A percentile compares a stretch with the other conserved stretches of the same genome.
Evolutionary conservation across 2,113 vertebrate species (phyloP).

Genomic region (Tursiops truncatus): DNA sequence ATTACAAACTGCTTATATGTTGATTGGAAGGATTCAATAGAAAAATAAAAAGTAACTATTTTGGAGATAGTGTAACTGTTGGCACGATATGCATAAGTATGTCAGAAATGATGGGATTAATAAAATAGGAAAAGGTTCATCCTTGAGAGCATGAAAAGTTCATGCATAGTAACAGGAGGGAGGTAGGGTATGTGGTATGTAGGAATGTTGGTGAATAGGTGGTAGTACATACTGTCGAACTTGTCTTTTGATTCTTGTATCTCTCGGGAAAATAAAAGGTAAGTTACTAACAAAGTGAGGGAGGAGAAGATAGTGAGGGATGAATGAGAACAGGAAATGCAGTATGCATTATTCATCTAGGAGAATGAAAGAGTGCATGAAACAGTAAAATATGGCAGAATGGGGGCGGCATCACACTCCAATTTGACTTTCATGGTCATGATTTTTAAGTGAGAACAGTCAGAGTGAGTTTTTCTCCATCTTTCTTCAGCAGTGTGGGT

Average conservation of each 20-base stretch:
- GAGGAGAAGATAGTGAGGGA: not conserved
- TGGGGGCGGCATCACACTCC: fast-evolving
- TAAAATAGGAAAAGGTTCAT: not conserved
- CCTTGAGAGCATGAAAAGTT: not conserved
- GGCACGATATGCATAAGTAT: not conserved
- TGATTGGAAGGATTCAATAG: not conserved
- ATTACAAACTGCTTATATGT: not conserved
- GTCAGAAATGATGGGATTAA: not conserved
- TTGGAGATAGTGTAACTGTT: not conserved
- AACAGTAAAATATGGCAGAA: not conserved
- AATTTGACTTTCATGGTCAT: not conserved
- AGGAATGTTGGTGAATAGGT: not conserved
- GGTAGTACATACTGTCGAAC: not conserved
- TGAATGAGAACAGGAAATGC: not conserved
- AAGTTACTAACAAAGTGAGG: not conserved
- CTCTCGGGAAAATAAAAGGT: not conserved
- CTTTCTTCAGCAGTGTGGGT: not conserved
- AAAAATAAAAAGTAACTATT: not conserved
- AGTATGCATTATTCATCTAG: not conserved
- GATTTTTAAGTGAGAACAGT: not conserved
- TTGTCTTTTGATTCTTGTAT: not conserved
- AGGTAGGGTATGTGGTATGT: not conserved
- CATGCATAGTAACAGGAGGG: not conserved
- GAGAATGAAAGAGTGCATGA: not conserved
- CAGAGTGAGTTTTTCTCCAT: not conserved